These are phyloP conservation scores for Sinocyclocheilus rhinocerous DNA, from an alignment of 2,113 vertebrate species.

Conservation along the genomic window DNA sequence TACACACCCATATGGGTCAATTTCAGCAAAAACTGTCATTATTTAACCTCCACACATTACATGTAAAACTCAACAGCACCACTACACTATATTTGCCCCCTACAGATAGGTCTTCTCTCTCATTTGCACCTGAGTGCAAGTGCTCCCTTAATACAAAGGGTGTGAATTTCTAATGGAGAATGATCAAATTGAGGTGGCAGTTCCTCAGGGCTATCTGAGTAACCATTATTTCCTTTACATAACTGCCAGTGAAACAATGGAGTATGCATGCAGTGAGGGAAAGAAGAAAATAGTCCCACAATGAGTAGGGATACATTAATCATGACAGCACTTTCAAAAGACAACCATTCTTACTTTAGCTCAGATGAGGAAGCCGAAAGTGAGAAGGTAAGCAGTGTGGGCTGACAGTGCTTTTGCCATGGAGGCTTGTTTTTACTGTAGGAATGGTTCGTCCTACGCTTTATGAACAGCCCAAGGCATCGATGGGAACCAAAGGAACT, in stretches of 20 bases:
- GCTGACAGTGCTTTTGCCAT: slow-evolving; percentile 56
- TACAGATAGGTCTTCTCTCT: slow-evolving; percentile 28
- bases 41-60: slow-evolving; percentile 6
- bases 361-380: slow-evolving; percentile 33
- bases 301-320: slow-evolving; percentile 71
- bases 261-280: slow-evolving; percentile 29
- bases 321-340: slow-evolving; percentile 72
- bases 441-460: slow-evolving; percentile 54
- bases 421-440: slow-evolving; percentile 58
- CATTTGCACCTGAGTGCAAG: slow-evolving; percentile 50
- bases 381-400: slow-evolving; percentile 17
- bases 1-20: background rate
- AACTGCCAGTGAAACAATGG: slow-evolving; percentile 57
- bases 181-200: slow-evolving; percentile 69
- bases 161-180: slow-evolving; percentile 68
- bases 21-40: background rate
- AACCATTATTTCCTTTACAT: slow-evolving; percentile 64
- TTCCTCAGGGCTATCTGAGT: slow-evolving; percentile 59
- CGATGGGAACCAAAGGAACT: slow-evolving; percentile 43
- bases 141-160: slow-evolving; percentile 52
- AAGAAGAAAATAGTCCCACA: slow-evolving; percentile 54
- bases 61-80: background rate
- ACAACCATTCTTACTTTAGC: slow-evolving; percentile 67
- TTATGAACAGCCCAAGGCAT: slow-evolving; percentile 53
- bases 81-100: background rate